Percentiles rank a stretch among this genome's conserved stretches.
Evolutionary conservation across 1,140 invertebrate species (phyloP).

Genomic region (Dendroctonus valens): DNA sequence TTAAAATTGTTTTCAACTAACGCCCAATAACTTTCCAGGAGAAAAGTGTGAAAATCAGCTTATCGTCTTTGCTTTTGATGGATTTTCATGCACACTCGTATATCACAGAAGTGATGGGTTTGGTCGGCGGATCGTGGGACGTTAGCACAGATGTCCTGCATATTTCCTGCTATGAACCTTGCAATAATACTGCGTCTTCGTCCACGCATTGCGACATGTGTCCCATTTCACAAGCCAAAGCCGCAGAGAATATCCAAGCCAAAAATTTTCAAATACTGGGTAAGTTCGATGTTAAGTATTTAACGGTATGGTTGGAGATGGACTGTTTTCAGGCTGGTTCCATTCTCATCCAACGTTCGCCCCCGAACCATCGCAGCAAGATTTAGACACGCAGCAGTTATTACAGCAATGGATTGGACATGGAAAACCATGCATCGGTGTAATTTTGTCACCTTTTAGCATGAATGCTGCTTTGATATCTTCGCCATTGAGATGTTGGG

Average conservation of each 20-base stretch:
- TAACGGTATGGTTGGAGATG: neutral
- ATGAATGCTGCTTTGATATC: slow-evolving; percentile 44
- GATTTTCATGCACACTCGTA: slow-evolving; percentile 69
- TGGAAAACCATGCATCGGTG: slow-evolving; percentile 56
- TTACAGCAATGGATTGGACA: slow-evolving; percentile 60
- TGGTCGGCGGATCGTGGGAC: slow-evolving; percentile 61
- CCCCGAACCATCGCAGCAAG: slow-evolving; percentile 61
- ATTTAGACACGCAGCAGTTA: slow-evolving; percentile 60
- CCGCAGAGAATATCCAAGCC: slow-evolving; percentile 55
- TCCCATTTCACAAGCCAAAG: slow-evolving; percentile 55
- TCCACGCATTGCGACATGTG: slow-evolving; percentile 76
- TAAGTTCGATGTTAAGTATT: slow-evolving; percentile 9
- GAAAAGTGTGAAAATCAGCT: slow-evolving; percentile 61
- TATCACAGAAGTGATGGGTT: slow-evolving; percentile 69
- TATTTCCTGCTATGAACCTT: slow-evolving; percentile 58
- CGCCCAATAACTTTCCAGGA: slow-evolving; percentile 49
- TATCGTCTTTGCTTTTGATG: slow-evolving; percentile 62
- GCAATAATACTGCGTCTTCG: slow-evolving; percentile 57
- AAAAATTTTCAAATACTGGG: slow-evolving; percentile 20
- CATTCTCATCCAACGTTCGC: slow-evolving; percentile 67
- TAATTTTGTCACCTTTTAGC: slow-evolving; percentile 61
- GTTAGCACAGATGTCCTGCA: slow-evolving; percentile 44
- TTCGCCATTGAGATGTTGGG: slow-evolving; percentile 47
- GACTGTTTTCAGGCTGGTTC: slow-evolving; percentile 59
- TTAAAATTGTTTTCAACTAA: too few relatives aligned